Base-by-base conservation (phyloP, 30 jellyfish, hydroid and myxozoan genomes). In the Phacellophora camtschatica region DNA sequence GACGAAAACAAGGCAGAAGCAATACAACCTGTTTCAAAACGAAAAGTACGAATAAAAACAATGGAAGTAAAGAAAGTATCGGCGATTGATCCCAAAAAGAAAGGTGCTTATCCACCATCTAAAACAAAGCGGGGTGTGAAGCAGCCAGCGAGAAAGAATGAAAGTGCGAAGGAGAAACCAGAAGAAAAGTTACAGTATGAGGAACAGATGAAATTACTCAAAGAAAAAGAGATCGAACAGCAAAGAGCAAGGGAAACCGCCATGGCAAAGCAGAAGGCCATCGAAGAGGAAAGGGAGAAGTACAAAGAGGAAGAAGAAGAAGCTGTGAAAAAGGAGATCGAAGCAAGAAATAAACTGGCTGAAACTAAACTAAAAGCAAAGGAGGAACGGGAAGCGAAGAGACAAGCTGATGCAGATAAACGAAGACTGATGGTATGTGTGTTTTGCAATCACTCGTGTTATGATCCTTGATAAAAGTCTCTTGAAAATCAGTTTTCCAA, bases 221-320 rank as follows among this genome's bases (percentile, higher is more conserved):
- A 77, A 43, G 90, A 77, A 64, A 77, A 77, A 41, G 90, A 77
- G 29, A 65, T 77, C 18, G 90, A 77, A 43, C 90, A 77, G 27
- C 90, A 77, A 41, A 77, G 81, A 45, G 90, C 90, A 28, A 25
- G 90, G 18, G 90, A 77, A 32, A 68, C 90, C 6, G 90, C 90
- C 6, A 32, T 59, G 81, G 90, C 90, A 19, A 77, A 77, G 59
- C 90, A 77, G 74, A 77, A 64, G 49, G 64, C 70, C 4, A 64
- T 77, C 1, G 90, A 77, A 45, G 82, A 77, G 46, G 90, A 77
- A 49, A 42, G 54, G 65, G 74, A 58, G 74, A 48, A 61, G 71
- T 77, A 61, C 66, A 46, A 27, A 37, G 82, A 77, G 33, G 90
- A 77, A 28, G 90, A 77, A 24, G 90, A 39, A 28, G 67, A 27